Conservation (phyloP, 2,888 invertebrate genomes). For the Leucophora obtusa region DNA sequence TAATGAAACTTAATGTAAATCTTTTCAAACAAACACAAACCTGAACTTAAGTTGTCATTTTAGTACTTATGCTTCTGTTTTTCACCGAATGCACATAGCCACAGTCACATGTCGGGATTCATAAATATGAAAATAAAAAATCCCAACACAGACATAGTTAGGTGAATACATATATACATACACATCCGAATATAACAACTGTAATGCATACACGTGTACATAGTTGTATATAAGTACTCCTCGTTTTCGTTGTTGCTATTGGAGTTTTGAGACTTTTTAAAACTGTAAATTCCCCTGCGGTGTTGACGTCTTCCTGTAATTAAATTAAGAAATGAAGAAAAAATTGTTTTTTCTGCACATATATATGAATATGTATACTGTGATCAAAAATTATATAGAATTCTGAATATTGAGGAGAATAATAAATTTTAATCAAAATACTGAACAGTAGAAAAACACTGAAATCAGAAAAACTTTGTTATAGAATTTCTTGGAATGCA, state of each 20-base stretch:
- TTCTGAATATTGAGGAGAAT: too few relatives aligned
- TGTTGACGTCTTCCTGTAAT: slow-evolving; percentile 66
- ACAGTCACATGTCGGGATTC: neutral
- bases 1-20: slow-evolving; percentile 49
- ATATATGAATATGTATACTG: too few relatives aligned
- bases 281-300: slow-evolving; percentile 61
- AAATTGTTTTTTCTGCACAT: slow-evolving; percentile 20
- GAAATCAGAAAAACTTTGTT: too few relatives aligned
- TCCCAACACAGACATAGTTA: slow-evolving; percentile 25
- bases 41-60: slow-evolving; percentile 50
- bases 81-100: neutral
- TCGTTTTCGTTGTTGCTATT: slow-evolving; percentile 30
- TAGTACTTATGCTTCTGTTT: slow-evolving; percentile 34
- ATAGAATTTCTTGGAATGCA: too few relatives aligned
- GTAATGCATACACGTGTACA: neutral
- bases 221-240: neutral
- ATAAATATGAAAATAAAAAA: slow-evolving; percentile 27
- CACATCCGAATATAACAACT: neutral
- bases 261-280: slow-evolving; percentile 56
- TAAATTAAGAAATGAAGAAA: slow-evolving; percentile 65
- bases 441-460: too few relatives aligned
- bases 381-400: too few relatives aligned
- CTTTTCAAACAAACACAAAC: slow-evolving; percentile 37
- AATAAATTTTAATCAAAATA: too few relatives aligned
- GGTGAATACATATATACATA: neutral